Base-by-base conservation (phyloP, 2,888 invertebrate species). In the Amblyjoppa fuscipennis region DNA sequence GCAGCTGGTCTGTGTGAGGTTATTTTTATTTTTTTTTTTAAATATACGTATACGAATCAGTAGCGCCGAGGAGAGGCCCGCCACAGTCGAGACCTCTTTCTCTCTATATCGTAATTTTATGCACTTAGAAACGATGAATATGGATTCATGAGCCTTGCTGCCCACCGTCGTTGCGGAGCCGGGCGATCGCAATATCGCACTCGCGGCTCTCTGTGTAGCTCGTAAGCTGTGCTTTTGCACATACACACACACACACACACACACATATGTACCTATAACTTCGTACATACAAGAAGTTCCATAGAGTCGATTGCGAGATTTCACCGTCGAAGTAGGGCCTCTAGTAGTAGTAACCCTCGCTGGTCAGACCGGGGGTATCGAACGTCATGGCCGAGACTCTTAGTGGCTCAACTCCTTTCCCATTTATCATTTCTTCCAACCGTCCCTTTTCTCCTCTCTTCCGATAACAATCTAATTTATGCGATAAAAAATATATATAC, bases 91-190 rank as follows among this genome's bases (percentile, higher is more conserved):
- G 34, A 16, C 75, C 64, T 78, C 76, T 68, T 68, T 56, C 81
- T 77, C 73, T 77, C 73, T 89, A 88, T 91, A 92, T 93, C 91
- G 92, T 93, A 93, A 93, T 93, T 93, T 93, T 93, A 93, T 93
- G 92, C 93, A 91, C 89, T 91, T 91, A 87, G 89, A 86, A 85
- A 89, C 92, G 90, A 93, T 93, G 93, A 93, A 93, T 93, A 93
- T 93, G 92, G 93, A 93, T 93, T 91, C 88, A 89, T 73, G 88
- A 88, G 88, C 88, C 87, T 88, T 87, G 89, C 77, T 64, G 80
- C 38, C 45, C 76, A 79, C 86, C 68, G 74, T 75, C 64, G 59
- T 64, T 64, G 64, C 34, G 11, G 61, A 28, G 69, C 78, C 81
- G 38, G 71, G 66, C 76, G 80, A 84, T 80, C 84, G 76, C 66